Percentiles rank a stretch among this genome's conserved stretches.
phyloP scores from a whole-genome alignment of 2,797 vertebrate species.

The Hephaestus fuliginosus region DNA sequence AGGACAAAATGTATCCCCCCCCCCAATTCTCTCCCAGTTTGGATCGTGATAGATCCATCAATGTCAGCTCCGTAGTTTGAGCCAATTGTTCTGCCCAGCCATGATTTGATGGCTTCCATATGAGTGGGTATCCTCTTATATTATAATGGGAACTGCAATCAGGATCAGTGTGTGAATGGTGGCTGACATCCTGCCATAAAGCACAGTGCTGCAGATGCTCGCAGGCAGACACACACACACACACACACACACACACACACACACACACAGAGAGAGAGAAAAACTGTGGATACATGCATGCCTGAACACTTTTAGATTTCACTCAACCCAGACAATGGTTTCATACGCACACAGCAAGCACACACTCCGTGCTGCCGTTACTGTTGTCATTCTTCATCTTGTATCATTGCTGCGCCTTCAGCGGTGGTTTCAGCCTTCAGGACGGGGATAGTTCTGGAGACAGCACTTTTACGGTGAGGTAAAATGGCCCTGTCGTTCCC shows the following conservation, averaged over 20 bases:
- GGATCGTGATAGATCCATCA: conserved; percentile 74
- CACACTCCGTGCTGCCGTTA: conserved; percentile 1
- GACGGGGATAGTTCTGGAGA: conserved; percentile 55
- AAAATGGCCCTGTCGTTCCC: conserved; percentile 67
- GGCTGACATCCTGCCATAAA: conserved; percentile 67
- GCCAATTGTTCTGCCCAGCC: conserved; percentile 69
- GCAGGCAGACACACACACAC: conserved; percentile 9
- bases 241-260: neutral
- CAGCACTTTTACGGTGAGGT: conserved; percentile 60
- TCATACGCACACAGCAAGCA: neutral
- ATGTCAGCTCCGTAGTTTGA: conserved; percentile 55
- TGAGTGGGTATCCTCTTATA: conserved; percentile 73
- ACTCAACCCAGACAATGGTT: conserved; percentile 26
- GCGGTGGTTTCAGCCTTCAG: conserved; percentile 49
- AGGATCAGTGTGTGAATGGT: conserved; percentile 67
- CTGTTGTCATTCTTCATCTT: conserved; percentile 56
- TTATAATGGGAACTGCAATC: conserved; percentile 71
- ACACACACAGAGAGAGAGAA: neutral
- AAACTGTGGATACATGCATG: conserved; percentile 22
- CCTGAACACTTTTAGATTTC: conserved; percentile 10
- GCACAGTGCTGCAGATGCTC: conserved; percentile 37
- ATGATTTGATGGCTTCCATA: conserved; percentile 79
- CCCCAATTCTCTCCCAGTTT: conserved; percentile 32
- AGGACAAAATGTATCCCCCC: conserved; percentile 8
- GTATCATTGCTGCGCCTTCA: conserved; percentile 35